phyloP scores from a whole-genome alignment of 2,888 invertebrate genomes.

The Clepsis dumicolana region DNA sequence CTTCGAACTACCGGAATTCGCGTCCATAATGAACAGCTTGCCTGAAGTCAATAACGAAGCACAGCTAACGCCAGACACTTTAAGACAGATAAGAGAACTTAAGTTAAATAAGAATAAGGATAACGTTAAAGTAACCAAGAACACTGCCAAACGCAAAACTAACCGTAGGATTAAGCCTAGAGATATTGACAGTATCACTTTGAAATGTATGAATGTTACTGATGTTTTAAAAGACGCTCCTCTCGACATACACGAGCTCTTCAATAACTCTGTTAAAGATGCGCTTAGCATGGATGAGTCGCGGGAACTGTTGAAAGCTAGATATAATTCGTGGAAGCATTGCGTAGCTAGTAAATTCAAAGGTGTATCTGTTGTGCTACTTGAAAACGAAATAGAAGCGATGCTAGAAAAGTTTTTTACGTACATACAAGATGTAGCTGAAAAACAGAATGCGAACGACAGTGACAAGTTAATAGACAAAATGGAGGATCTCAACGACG shows the following conservation, averaged over 20 bases:
- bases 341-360: constrained; percentile 71
- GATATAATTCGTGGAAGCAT: constrained; percentile 74
- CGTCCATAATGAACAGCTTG: constrained; percentile 73
- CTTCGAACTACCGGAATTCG: constrained; percentile 76
- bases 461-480: constrained; percentile 68
- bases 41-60: constrained; percentile 75
- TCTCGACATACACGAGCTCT: constrained; percentile 47
- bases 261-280: constrained; percentile 76
- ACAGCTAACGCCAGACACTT: constrained; percentile 77
- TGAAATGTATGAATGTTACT: constrained; percentile 54
- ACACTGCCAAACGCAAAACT: constrained; percentile 76
- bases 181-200: constrained; percentile 68
- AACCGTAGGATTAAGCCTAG: constrained; percentile 69
- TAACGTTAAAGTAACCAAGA: constrained; percentile 77
- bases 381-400: constrained; percentile 72
- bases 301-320: constrained; percentile 64
- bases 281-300: constrained; percentile 74
- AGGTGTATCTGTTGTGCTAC: constrained; percentile 67
- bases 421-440: constrained; percentile 71
- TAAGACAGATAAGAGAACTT: constrained; percentile 79
- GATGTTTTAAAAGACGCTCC: constrained; percentile 66
- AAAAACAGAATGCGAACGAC: constrained; percentile 61
- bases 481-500: constrained; percentile 64
- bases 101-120: constrained; percentile 74
- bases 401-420: constrained; percentile 75